Evolutionary conservation across 2,888 invertebrate species (phyloP).

Genomic region (Baronia brevicornis): DNA sequence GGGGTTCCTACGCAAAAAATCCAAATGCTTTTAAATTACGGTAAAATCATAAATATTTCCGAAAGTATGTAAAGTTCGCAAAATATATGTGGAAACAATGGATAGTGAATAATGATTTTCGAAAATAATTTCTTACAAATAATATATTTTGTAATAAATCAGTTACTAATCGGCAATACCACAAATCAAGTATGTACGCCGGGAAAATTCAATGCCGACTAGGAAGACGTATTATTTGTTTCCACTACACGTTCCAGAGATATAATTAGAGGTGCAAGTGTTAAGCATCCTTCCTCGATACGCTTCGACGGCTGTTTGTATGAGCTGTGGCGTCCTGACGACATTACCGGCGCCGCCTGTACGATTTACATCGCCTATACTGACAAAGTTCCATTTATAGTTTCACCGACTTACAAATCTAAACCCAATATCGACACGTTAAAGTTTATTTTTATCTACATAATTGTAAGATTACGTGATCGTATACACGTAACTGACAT

Average conservation of each 20-base stretch:
- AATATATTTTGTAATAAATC: slow-evolving; percentile 9
- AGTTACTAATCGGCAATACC: slow-evolving; percentile 13
- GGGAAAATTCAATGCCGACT: slow-evolving; percentile 18
- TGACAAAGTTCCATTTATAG: slow-evolving; percentile 32
- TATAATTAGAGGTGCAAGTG: slow-evolving; percentile 71
- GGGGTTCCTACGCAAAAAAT: no score
- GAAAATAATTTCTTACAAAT: no score
- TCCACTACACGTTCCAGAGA: slow-evolving; percentile 49
- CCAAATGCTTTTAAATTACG: no score
- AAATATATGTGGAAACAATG: no score
- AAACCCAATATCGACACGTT: slow-evolving; percentile 5
- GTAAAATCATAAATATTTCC: no score
- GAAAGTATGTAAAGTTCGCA: no score
- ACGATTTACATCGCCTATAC: slow-evolving; percentile 42
- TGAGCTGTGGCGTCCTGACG: slow-evolving; percentile 58
- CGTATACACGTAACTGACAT: slow-evolving; percentile 18
- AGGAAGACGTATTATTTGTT: slow-evolving; percentile 47
- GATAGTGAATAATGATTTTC: no score
- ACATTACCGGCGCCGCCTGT: slow-evolving; percentile 68
- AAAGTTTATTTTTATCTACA: slow-evolving; percentile 1
- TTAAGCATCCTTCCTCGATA: slow-evolving; percentile 68
- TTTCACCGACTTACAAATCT: slow-evolving; percentile 1
- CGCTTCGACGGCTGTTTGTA: slow-evolving; percentile 61
- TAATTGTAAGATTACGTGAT: neutral
- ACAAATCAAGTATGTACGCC: slow-evolving; percentile 15